These are phyloP conservation scores for Drosophila lini DNA, from an alignment of 1,140 invertebrate genomes.

Conservation along the genomic window DNA sequence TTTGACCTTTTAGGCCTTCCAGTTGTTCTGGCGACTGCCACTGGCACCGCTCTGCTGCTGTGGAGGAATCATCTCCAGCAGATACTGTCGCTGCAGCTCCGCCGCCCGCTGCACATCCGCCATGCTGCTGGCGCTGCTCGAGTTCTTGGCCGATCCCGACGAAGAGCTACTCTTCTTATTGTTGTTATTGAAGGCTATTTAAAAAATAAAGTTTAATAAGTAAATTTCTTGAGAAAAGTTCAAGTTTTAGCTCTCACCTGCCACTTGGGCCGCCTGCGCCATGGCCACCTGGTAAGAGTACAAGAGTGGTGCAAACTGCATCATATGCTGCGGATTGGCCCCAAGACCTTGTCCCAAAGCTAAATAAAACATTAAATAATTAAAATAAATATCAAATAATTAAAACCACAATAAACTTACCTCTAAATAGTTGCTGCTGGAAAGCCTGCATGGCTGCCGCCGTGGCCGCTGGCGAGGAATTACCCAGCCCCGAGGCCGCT, in stretches of 20 bases:
- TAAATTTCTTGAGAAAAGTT: background rate
- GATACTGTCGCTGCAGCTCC: slow-evolving; percentile 97
- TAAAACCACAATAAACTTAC: slow-evolving; percentile 79
- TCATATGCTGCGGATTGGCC: slow-evolving; percentile 90
- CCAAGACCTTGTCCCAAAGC: slow-evolving; percentile 78
- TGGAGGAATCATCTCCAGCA: slow-evolving; percentile 98
- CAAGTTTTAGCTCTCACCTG: slow-evolving; percentile 75
- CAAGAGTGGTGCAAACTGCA: slow-evolving; percentile 92
- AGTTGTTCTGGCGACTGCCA: slow-evolving; percentile 83
- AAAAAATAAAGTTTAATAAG: background rate
- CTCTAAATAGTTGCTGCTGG: slow-evolving; percentile 91
- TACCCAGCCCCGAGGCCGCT: slow-evolving; percentile 22
- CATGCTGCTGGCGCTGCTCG: slow-evolving; percentile 86
- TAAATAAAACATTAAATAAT: slow-evolving; percentile 14
- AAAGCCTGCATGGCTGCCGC: slow-evolving; percentile 92
- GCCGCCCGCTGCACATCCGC: slow-evolving; percentile 92
- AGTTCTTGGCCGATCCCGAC: slow-evolving; percentile 77
- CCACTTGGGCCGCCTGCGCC: slow-evolving; percentile 89
- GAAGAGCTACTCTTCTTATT: slow-evolving; percentile 79
- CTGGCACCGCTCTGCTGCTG: slow-evolving; percentile 83
- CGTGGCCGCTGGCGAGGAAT: slow-evolving; percentile 86
- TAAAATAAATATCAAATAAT: background rate
- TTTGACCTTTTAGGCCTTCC: slow-evolving; percentile 77
- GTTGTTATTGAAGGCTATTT: slow-evolving; percentile 72
- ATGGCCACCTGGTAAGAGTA: slow-evolving; percentile 95